Evolutionary conservation across 1,140 invertebrate genomes (phyloP).

Genomic region (Drosophila erecta): DNA sequence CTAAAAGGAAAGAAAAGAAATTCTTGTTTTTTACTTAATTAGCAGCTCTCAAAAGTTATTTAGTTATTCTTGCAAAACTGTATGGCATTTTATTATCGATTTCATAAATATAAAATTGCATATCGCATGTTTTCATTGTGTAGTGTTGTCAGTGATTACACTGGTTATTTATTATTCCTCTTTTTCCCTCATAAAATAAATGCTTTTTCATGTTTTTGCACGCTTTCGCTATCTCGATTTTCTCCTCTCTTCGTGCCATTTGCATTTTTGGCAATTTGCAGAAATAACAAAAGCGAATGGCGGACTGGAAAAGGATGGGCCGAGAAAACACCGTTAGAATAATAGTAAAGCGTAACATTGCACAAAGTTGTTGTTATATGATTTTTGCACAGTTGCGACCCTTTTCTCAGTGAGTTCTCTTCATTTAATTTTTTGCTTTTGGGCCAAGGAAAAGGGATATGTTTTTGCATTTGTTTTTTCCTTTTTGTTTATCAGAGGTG

Average conservation of each 20-base stretch:
- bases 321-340: slow-evolving; percentile 7
- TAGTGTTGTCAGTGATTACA: neutral
- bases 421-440: neutral
- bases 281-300: slow-evolving; percentile 9
- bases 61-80: no score
- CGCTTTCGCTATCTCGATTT: neutral
- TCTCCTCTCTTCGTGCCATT: neutral
- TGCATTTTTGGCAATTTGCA: slow-evolving; percentile 13
- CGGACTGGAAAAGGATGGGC: slow-evolving; percentile 2
- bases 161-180: slow-evolving; percentile 1
- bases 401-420: neutral
- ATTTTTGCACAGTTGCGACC: neutral
- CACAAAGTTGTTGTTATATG: slow-evolving; percentile 11
- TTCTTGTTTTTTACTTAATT: no score
- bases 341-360: slow-evolving; percentile 8
- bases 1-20: no score
- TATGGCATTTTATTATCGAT: neutral
- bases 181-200: neutral
- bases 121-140: neutral
- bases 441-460: slow-evolving; percentile 10
- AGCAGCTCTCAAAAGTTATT: neutral
- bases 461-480: neutral
- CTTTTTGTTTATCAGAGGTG: neutral
- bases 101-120: neutral
- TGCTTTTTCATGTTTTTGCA: neutral